Base-by-base conservation (phyloP, 2,797 vertebrate genomes). In the Limnodromus scolopaceus region DNA sequence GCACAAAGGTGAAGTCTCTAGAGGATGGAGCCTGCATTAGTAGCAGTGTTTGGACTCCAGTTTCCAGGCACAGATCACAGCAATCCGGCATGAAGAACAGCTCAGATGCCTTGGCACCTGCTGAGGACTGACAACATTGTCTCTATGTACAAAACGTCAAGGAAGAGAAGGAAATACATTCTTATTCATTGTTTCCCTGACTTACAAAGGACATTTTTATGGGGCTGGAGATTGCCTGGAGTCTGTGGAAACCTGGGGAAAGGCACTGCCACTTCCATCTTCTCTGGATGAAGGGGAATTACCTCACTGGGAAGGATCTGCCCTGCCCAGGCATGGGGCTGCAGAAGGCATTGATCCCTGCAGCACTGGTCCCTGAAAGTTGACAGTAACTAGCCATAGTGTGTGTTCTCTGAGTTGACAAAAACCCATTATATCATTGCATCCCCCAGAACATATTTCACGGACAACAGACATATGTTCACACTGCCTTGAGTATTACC, bases 271-370 rank as follows among this genome's bases (percentile, higher is more conserved):
- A 19, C 28, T 75, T 91, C 41, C 38, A 53, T 30, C 17, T 36
- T 19, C 36, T 80, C 25, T 1, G 2, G 38, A 30, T 1, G 7
- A 70, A 10, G 11, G 6, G 6, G 3, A 4, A 69, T 74, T 83
- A 84, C 54, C 10, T 38, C 0, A 0, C 51, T 58, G 43, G n/a
- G 34, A 92, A 61, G 24, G 13, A 17, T 87, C 51, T 77, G 25
- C 22, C 20, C 39, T 85, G 60, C n/a, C 43, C 2, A 2, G 38
- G 30, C 12, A 12, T 32, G 27, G 15, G 55, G 8, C 36, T 63
- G 45, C 0, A 1, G 28, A 36, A 16, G 2, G 6, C 38, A 61
- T 36, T 3, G 2, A 38, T 82, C 30, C 43, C 48, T 20, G 14
- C 11, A 63, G 57, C 43, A 63, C 11, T 4, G 5, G 6, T 45